Evolutionary conservation across 2,113 vertebrate species (phyloP).

Genomic region (Isurus oxyrinchus): DNA sequence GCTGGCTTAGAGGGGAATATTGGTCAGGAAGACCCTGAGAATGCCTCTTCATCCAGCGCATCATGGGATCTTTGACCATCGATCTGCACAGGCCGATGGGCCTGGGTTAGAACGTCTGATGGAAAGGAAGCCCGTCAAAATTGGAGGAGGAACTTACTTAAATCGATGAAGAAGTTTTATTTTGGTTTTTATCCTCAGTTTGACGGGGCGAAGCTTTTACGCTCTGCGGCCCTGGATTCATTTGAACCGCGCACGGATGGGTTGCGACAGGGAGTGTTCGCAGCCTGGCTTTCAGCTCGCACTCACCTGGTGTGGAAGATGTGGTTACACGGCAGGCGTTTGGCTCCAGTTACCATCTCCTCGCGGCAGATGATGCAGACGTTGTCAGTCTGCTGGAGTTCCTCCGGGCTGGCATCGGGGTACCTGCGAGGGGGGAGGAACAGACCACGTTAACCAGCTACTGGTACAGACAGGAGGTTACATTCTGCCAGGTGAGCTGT

Average conservation of each 20-base stretch:
- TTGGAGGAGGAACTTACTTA: not conserved
- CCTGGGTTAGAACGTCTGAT: no score
- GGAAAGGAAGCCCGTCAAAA: no score
- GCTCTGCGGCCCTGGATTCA: not conserved
- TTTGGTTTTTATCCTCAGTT: no score
- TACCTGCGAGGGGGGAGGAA: conserved; percentile 57
- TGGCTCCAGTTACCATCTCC: conserved; percentile 92
- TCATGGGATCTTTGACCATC: no score
- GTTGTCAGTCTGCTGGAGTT: conserved; percentile 84
- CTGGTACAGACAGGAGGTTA: not conserved
- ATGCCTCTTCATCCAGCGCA: no score
- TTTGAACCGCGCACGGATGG: no score
- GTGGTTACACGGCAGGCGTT: conserved; percentile 91
- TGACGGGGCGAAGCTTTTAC: not conserved
- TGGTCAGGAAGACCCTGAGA: no score
- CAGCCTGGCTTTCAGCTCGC: not conserved
- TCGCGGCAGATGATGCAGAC: conserved; percentile 95
- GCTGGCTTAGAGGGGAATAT: no score
- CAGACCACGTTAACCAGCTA: no score
- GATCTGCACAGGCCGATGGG: no score
- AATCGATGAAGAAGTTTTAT: not conserved
- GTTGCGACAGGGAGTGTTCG: no score
- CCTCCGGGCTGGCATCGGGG: conserved; percentile 87
- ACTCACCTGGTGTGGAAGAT: conserved; percentile 91
- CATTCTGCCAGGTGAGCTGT: not conserved